Conservation (phyloP, 2,797 vertebrate genomes). For the Menidia menidia region DNA sequence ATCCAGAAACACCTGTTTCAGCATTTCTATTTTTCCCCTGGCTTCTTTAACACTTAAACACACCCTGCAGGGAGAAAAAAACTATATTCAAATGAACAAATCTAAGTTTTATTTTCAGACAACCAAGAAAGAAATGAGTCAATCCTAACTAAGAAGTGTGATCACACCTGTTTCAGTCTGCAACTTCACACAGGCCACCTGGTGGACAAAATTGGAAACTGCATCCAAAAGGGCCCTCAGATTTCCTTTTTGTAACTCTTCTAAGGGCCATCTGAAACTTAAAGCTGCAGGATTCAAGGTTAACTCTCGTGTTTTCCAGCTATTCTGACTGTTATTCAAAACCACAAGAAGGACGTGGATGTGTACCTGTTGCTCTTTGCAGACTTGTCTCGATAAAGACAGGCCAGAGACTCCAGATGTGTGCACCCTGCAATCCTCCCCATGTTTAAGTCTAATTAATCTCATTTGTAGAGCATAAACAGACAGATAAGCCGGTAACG, state of each 20-base stretch:
- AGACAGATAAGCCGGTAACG: slow-evolving; percentile 58
- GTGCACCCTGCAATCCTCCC: slow-evolving; percentile 36
- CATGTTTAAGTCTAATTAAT: slow-evolving; percentile 69
- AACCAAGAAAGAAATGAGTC: neutral
- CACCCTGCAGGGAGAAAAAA: neutral
- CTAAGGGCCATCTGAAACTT: slow-evolving; percentile 34
- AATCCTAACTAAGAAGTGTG: slow-evolving; percentile 7
- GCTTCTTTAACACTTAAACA: neutral
- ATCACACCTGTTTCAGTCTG: slow-evolving; percentile 18
- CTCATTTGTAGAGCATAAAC: slow-evolving; percentile 71
- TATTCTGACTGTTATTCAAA: slow-evolving; percentile 29
- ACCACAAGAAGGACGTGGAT: slow-evolving; percentile 63
- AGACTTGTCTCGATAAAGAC: slow-evolving; percentile 37
- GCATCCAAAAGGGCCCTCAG: slow-evolving; percentile 7
- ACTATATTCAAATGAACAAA: neutral
- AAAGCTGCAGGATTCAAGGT: slow-evolving; percentile 23
- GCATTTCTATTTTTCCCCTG: neutral
- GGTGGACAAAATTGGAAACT: slow-evolving; percentile 54
- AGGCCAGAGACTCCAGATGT: slow-evolving; percentile 36
- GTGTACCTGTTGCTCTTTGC: slow-evolving; percentile 42
- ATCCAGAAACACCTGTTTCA: slow-evolving; percentile 37
- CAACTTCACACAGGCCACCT: slow-evolving; percentile 54
- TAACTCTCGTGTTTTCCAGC: slow-evolving; percentile 29
- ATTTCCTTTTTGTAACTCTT: slow-evolving; percentile 20
- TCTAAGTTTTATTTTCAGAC: slow-evolving; percentile 2